A percentile compares a stretch with the other conserved stretches of the same genome.
Conservation (phyloP, 23 tunicate species). For the Trididemnum nubilum region DNA sequence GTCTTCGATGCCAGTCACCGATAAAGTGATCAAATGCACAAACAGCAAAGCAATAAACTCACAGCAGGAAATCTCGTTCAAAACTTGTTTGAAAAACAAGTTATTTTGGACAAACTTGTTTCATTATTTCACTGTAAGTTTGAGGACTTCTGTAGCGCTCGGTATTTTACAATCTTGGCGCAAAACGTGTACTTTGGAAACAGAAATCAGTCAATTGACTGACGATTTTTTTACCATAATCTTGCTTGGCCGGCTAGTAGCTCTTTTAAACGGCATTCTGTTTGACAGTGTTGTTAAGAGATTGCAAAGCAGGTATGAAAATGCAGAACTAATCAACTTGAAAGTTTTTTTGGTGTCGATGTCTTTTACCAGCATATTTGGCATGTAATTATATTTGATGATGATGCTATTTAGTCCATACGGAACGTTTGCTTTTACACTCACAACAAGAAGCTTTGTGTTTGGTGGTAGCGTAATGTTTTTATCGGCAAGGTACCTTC, state of each 20-base stretch:
- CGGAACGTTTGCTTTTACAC: slow-evolving; percentile 3
- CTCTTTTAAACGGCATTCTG: slow-evolving; percentile 28
- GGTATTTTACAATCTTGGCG: slow-evolving; percentile 21
- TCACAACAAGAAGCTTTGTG: not conserved
- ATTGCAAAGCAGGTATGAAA: not conserved
- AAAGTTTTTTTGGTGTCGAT: slow-evolving; percentile 12
- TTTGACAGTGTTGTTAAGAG: not conserved
- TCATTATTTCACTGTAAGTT: not conserved
- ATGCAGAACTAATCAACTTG: not conserved
- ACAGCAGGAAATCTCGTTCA: not conserved
- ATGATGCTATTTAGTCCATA: not conserved
- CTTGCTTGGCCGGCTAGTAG: not conserved
- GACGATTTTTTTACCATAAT: slow-evolving; percentile 14
- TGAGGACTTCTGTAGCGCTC: slow-evolving; percentile 2
- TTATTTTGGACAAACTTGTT: slow-evolving; percentile 35
- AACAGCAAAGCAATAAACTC: too few relatives aligned
- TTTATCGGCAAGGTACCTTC: not conserved
- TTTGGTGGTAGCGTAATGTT: slow-evolving; percentile 17
- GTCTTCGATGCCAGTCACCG: too few relatives aligned
- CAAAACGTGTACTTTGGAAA: not conserved
- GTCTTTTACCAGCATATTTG: not conserved
- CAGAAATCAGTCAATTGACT: not conserved
- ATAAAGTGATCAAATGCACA: too few relatives aligned
- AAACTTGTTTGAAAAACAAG: not conserved
- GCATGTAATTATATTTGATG: not conserved